These are phyloP conservation scores for Pristionchus fissidentatus DNA, from an alignment of 2,888 invertebrate genomes.

Conservation along the genomic window DNA sequence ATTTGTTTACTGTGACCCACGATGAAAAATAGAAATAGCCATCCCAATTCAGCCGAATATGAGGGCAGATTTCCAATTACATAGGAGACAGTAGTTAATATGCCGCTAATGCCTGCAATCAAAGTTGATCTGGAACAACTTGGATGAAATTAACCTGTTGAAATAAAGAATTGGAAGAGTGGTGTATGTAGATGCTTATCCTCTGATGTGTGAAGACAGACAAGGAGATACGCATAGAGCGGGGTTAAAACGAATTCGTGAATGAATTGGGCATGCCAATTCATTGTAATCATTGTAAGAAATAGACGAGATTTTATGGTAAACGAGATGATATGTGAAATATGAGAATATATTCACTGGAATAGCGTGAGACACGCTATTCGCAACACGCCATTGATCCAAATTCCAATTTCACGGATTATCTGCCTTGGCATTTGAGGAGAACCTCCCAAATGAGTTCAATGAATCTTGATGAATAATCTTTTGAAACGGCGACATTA, in stretches of 20 bases:
- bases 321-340: too few species aligned
- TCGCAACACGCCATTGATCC: too few species aligned
- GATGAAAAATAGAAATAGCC: neutral
- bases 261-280: neutral
- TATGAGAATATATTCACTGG: neutral
- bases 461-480: too few species aligned
- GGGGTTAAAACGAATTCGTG: neutral
- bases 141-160: neutral
- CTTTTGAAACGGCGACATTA: too few species aligned
- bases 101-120: neutral
- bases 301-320: too few species aligned
- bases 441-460: too few species aligned
- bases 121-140: neutral
- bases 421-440: too few species aligned
- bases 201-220: neutral
- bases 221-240: neutral
- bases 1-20: neutral
- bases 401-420: too few species aligned
- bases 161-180: neutral
- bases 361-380: too few species aligned
- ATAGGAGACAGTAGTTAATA: neutral
- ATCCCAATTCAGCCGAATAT: neutral
- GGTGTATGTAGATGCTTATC: neutral
- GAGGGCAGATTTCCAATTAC: neutral
- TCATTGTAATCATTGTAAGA: neutral